A percentile compares a stretch with the other conserved stretches of the same genome.
phyloP scores from a whole-genome alignment of 2,888 invertebrate genomes.

The Hypomecis punctinalis region DNA sequence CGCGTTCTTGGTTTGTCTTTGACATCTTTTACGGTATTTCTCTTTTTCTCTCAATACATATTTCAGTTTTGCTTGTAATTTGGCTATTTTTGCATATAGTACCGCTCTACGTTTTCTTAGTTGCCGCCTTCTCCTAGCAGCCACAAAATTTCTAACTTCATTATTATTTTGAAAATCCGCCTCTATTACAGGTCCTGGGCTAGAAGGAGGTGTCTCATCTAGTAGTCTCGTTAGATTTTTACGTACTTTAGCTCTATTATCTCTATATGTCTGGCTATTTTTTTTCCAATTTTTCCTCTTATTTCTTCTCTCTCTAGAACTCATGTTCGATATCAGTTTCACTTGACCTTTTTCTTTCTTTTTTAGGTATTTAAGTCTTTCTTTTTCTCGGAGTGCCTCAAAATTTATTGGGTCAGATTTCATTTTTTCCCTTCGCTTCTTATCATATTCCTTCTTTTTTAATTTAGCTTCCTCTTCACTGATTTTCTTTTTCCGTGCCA shows the following conservation, averaged over 20 bases:
- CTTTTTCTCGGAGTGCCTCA: slow-evolving; percentile 37
- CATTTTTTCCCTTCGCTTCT: slow-evolving; percentile 38
- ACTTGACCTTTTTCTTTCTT: no score
- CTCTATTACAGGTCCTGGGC: no score
- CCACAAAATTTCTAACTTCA: no score
- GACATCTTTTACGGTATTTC: no score
- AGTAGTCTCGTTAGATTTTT: slow-evolving; percentile 27
- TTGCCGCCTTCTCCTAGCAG: no score
- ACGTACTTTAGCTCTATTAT: slow-evolving; percentile 34
- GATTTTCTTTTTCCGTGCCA: slow-evolving; percentile 11
- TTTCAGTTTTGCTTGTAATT: no score
- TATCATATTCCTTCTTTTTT: slow-evolving; percentile 41
- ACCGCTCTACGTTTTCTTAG: no score
- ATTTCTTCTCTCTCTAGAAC: slow-evolving; percentile 37
- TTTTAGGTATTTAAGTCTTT: slow-evolving; percentile 39
- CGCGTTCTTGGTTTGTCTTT: no score
- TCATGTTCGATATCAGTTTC: slow-evolving; percentile 33
- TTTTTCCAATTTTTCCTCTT: slow-evolving; percentile 40
- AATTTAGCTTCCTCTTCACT: slow-evolving; percentile 26
- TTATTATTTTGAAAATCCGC: no score
- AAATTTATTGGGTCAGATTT: slow-evolving; percentile 37
- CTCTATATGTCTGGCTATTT: slow-evolving; percentile 40
- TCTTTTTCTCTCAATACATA: no score
- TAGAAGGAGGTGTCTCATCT: no score
- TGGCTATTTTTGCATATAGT: no score